phyloP scores from a whole-genome alignment of 35 echinoderm and acorn worm genomes.

The Stichopus chloronotus region DNA sequence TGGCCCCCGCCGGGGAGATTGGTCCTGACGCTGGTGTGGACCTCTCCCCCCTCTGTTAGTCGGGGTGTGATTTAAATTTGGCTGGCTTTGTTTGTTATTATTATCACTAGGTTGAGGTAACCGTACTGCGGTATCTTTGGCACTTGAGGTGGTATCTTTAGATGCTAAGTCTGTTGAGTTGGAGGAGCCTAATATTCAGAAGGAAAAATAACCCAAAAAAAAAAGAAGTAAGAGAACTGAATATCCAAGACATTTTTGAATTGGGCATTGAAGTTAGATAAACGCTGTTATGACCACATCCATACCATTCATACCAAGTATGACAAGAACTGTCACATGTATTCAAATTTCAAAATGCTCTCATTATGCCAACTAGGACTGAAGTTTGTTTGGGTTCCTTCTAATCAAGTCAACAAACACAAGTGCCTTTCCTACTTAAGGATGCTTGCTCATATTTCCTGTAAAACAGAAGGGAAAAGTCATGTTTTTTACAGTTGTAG shows the following conservation, averaged over 20 bases:
- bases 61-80: slow-evolving; percentile 16
- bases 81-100: neutral
- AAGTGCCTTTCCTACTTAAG: too few species aligned
- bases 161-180: slow-evolving; percentile 10
- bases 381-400: too few species aligned
- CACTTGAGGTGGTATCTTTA: slow-evolving; percentile 36
- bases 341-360: too few species aligned
- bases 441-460: too few species aligned
- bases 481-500: too few species aligned
- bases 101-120: slow-evolving; percentile 26
- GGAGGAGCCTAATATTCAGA: slow-evolving; percentile 16
- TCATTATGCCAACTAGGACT: too few species aligned
- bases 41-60: neutral
- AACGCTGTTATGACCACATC: too few species aligned
- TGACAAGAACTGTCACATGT: too few species aligned
- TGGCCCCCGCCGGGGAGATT: neutral
- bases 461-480: too few species aligned
- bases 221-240: neutral
- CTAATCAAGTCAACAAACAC: too few species aligned
- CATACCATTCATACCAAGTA: too few species aligned
- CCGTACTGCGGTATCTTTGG: slow-evolving; percentile 20
- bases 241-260: neutral
- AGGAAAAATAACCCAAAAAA: neutral
- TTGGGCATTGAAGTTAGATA: too few species aligned
- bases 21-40: neutral